Evolutionary conservation across 2,888 invertebrate genomes (phyloP).

Genomic region (Campoplex capitator): DNA sequence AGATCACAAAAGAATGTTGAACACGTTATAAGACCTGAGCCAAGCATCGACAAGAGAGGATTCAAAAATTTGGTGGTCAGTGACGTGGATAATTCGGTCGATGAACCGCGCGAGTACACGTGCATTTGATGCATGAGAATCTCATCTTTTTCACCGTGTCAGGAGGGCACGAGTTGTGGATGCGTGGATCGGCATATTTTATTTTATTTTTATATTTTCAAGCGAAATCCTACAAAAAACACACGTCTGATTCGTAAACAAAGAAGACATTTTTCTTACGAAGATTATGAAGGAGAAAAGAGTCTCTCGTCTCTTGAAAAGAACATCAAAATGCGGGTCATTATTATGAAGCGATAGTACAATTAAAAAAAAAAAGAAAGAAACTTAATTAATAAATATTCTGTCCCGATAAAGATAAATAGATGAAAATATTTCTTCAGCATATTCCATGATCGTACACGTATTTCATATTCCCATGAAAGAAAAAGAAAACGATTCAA

Average conservation of each 20-base stretch:
- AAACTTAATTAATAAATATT: not conserved
- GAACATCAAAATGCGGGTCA: not conserved
- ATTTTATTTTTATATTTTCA: slow-evolving; percentile 68
- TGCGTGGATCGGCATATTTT: slow-evolving; percentile 54
- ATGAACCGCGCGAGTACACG: slow-evolving; percentile 49
- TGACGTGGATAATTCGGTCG: slow-evolving; percentile 54
- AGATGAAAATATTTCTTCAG: not conserved
- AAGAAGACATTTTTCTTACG: slow-evolving; percentile 6
- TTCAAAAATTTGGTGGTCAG: slow-evolving; percentile 19
- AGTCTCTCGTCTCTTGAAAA: not conserved
- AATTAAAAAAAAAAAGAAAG: not conserved
- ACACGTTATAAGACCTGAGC: not conserved
- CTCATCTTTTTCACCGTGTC: slow-evolving; percentile 27
- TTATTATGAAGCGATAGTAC: not conserved
- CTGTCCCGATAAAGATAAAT: not conserved
- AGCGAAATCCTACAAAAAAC: slow-evolving; percentile 72
- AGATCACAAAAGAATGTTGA: slow-evolving; percentile 7
- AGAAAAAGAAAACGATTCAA: slow-evolving; percentile 9
- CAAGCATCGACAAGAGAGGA: not conserved
- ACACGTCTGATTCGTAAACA: slow-evolving; percentile 25
- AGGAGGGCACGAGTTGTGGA: slow-evolving; percentile 1
- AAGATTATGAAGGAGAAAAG: not conserved
- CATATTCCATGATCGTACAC: not conserved
- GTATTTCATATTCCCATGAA: not conserved
- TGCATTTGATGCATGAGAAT: slow-evolving; percentile 23